Conservation (phyloP, 1,140 invertebrate genomes). For the Cyclina sinensis region DNA sequence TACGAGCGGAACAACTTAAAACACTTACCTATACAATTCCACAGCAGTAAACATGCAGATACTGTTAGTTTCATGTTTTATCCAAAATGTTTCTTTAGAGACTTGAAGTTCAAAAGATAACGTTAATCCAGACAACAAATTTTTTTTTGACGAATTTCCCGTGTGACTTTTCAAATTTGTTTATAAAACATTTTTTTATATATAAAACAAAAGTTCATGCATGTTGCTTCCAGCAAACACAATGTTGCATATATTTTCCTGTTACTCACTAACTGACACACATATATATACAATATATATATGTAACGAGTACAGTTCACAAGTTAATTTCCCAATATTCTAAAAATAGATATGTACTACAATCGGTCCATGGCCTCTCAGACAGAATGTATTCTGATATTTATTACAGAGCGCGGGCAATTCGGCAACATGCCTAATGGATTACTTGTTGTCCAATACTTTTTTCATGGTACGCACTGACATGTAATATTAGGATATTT, state of each 20-base stretch:
- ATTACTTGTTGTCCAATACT: background rate
- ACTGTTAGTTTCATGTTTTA: too few relatives aligned
- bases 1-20: background rate
- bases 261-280: slow-evolving; percentile 19
- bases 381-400: background rate
- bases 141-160: background rate
- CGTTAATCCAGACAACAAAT: too few relatives aligned
- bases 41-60: background rate
- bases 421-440: background rate
- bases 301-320: background rate
- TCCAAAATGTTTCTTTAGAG: too few relatives aligned
- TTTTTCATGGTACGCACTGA: background rate
- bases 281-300: background rate
- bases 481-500: too few relatives aligned
- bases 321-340: slow-evolving; percentile 28
- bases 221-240: background rate
- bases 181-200: too few relatives aligned
- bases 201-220: background rate
- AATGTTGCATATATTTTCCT: background rate
- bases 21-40: slow-evolving; percentile 1
- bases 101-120: too few relatives aligned
- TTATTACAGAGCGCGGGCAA: background rate
- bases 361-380: background rate
- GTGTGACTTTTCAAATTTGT: background rate
- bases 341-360: slow-evolving; percentile 7